Evolutionary conservation across 2,113 vertebrate genomes (phyloP), one percentile per base, ranked within the genome.

Genomic region (Pluvialis apricaria): DNA sequence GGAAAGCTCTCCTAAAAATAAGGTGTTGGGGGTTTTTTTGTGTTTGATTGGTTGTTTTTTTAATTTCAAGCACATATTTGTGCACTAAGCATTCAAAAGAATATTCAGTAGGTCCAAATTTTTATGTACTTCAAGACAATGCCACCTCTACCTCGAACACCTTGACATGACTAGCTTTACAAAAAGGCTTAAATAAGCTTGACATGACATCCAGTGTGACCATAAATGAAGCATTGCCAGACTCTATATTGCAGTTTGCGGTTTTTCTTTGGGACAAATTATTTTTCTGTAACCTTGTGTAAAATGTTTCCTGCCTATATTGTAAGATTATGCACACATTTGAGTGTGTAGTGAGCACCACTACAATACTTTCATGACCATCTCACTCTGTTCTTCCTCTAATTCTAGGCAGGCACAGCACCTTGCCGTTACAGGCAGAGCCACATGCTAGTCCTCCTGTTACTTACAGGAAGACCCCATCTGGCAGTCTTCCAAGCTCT

Each of bases 241-340:
- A 47, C 10, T 40, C 13, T n/a, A 16, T 7, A n/a, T 0, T n/a
- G 22, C 9, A 25, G 8, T 26, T n/a, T 34, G 19, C 18, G 22
- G 49, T 6, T 18, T 55, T 47, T 15, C 32, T 62, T 51, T 8
- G 21, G 38, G 17, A 77, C 12, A 36, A 28, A 47, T 91, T 26
- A 42, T 44, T 69, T 49, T 90, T 36, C 73, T 55, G 32, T 28
- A 77, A 61, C 31, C 15, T 57, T 29, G 19, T 32, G 19, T 24
- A 3, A 66, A 42, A 49, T 71, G 25, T 31, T 76, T 28, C 26
- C 20, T 57, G 28, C 13, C 29, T 34, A 4, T n/a, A 38, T 12
- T 25, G 9, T 70, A 73, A 40, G 31, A 44, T 24, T 31, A 24
- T 5, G 28, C 11, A 70, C 40, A 57, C 7, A 32, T 42, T 2